Percentiles rank a stretch among this genome's conserved stretches.
These are phyloP conservation scores for Keiferia lycopersicella DNA, from an alignment of 2,888 invertebrate genomes.

Conservation along the genomic window DNA sequence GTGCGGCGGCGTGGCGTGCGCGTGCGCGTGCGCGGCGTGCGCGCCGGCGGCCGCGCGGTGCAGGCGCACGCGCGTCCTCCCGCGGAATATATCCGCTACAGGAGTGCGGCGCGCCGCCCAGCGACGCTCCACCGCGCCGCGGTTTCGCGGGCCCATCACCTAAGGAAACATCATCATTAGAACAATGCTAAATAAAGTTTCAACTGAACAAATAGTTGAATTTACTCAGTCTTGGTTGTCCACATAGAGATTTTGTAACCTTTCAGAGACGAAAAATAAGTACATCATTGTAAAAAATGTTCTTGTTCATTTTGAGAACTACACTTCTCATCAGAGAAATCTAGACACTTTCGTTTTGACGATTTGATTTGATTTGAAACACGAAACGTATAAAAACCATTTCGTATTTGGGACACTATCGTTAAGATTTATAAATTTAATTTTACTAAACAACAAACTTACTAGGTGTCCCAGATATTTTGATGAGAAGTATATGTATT, in stretches of 20 bases:
- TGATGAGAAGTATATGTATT: no score
- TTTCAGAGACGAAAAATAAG: constrained; percentile 40
- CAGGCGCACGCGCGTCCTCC: constrained; percentile 92
- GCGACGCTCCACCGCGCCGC: constrained; percentile 92
- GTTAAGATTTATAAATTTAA: no score
- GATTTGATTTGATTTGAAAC: no score
- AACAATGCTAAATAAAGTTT: no score
- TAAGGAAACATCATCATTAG: constrained; percentile 36
- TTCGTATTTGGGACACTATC: no score
- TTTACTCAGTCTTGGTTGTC: constrained; percentile 32
- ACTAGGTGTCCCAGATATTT: no score
- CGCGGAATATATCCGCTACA: constrained; percentile 95
- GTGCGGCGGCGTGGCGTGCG: constrained; percentile 83
- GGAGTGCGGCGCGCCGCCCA: constrained; percentile 88
- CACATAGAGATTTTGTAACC: constrained; percentile 28
- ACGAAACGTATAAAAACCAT: no score
- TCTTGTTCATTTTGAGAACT: no score
- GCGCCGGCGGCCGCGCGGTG: constrained; percentile 79
- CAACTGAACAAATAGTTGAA: no score
- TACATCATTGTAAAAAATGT: constrained; percentile 33
- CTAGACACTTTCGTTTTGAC: no score
- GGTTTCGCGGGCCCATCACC: constrained; percentile 93
- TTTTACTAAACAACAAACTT: no score
- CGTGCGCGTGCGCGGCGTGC: constrained; percentile 81
- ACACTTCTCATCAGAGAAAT: no score